These are phyloP conservation scores for Pipistrellus nathusii DNA, from an alignment of 2,797 vertebrate species.

Conservation along the genomic window DNA sequence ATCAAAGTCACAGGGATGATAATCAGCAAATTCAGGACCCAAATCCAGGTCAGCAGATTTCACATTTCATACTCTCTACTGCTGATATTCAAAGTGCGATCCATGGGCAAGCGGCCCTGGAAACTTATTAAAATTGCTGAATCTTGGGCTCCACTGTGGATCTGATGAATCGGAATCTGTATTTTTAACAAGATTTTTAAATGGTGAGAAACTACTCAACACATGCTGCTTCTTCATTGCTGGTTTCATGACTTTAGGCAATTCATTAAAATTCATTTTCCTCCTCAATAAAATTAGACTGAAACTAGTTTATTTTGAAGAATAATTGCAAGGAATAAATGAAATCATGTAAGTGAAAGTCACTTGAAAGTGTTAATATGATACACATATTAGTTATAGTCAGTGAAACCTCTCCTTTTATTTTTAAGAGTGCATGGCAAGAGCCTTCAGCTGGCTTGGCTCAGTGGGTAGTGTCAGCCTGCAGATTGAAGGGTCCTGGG, in stretches of 20 bases:
- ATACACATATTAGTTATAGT: not conserved
- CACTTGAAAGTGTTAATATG: slow-evolving; percentile 11
- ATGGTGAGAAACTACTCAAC: not conserved
- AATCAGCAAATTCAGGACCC: not conserved
- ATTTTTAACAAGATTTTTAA: not conserved
- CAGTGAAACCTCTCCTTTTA: slow-evolving; percentile 42
- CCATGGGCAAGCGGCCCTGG: not conserved
- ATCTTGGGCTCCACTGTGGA: not conserved
- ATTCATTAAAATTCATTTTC: not conserved
- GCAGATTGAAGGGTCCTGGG: too few relatives aligned
- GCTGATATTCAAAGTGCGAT: not conserved
- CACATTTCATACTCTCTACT: not conserved
- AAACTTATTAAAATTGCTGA: not conserved
- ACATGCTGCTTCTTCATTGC: not conserved
- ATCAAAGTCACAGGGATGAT: not conserved
- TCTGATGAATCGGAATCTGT: not conserved
- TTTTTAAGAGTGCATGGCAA: not conserved
- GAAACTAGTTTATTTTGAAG: not conserved
- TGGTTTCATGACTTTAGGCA: not conserved
- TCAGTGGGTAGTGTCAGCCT: too few relatives aligned
- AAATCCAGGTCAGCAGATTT: not conserved
- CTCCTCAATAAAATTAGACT: slow-evolving; percentile 27
- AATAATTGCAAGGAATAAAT: slow-evolving; percentile 44
- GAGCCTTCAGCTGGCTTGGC: too few relatives aligned
- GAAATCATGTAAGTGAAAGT: slow-evolving; percentile 36